Base-by-base conservation (phyloP, 2,113 vertebrate genomes). In the Oenanthe oenanthe region DNA sequence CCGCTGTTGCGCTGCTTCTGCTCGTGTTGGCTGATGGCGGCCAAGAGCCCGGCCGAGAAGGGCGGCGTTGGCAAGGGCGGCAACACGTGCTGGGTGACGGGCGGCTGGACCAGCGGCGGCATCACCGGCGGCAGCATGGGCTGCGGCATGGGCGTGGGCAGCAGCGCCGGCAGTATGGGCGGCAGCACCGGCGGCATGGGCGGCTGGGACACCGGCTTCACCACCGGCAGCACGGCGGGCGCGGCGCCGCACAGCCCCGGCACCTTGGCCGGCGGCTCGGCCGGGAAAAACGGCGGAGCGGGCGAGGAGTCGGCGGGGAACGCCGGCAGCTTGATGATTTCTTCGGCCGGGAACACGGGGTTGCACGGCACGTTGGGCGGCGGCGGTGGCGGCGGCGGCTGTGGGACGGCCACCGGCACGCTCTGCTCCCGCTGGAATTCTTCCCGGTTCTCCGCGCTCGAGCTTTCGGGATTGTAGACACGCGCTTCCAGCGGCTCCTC, bases 401-500 rank as follows among this genome's bases (percentile, higher is more conserved):
- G 34, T 36, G 34, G 34, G 66, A 95, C 76, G 19, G 94, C 62
- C 70, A 93, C 32, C 3, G 96, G 80, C 72, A 92, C 31, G 8
- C 21, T 88, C 51, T 91, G 96, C 78, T 98, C 96, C 8, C 96
- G 92, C 6, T 62, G 96, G 96, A 98, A 97, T 17, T 97, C 97
- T 72, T 96, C 97, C 73, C 97, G 72, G 74, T 5, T 89, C 51
- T 98, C 97, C 31, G 97, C 95, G 9, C 95, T 63, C 2, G 94
- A 68, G 1, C 81, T 84, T 9, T 98, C 97, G 22, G 86, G 95
- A 47, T 95, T 94, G 77, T 97, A 98, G 71, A 91, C 95, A 10
- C 65, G 94, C 4, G 96, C 20, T 50, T 98, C 98, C 9, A 97
- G 76, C 6, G 98, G 97, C 6, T 98, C 96, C 86, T 98, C 98